phyloP scores from a whole-genome alignment of 2,113 vertebrate species.

The Myotis yumanensis region DNA sequence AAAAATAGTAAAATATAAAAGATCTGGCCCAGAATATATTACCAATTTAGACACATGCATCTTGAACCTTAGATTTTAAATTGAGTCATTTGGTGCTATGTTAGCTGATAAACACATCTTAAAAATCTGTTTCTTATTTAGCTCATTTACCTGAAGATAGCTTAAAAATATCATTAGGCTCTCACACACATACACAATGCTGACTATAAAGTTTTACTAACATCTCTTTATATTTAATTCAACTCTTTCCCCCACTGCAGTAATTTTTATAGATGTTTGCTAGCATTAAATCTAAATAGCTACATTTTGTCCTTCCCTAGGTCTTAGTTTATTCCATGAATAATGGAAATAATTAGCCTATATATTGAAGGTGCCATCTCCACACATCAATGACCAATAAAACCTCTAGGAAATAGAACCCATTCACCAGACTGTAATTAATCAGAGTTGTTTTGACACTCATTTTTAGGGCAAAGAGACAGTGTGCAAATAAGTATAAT shows the following conservation, averaged over 20 bases:
- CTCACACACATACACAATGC: neutral
- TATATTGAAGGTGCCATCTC: neutral
- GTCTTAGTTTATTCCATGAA: neutral
- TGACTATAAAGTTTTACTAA: neutral
- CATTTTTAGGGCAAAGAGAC: conserved; percentile 10
- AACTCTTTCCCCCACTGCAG: neutral
- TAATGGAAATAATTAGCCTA: neutral
- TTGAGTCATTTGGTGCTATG: neutral
- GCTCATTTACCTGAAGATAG: neutral
- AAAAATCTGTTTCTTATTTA: neutral
- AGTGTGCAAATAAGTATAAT: neutral
- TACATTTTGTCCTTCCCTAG: neutral
- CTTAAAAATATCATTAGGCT: neutral
- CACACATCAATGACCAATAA: neutral
- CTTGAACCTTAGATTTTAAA: conserved; percentile 5
- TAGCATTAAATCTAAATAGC: neutral
- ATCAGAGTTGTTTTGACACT: neutral
- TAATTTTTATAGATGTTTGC: neutral
- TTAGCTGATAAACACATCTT: neutral
- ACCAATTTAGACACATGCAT: neutral
- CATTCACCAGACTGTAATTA: neutral
- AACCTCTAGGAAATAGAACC: neutral
- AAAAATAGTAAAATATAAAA: neutral
- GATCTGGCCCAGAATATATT: neutral
- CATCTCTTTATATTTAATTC: neutral